Evolutionary conservation across 2,797 vertebrate species (phyloP).

Genomic region (Poeciliopsis infans): DNA sequence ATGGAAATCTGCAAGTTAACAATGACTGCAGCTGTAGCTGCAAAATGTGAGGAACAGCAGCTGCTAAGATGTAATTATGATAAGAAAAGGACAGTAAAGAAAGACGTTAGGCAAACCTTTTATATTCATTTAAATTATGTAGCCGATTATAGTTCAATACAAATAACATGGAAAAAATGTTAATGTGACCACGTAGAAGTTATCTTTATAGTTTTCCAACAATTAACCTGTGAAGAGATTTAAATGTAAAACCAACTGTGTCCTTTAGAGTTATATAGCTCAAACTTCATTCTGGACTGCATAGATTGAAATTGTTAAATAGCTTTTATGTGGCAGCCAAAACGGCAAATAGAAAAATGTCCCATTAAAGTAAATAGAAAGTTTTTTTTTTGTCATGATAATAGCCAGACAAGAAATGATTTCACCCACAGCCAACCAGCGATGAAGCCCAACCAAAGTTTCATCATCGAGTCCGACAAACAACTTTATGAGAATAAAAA

Average conservation of each 20-base stretch:
- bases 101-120: neutral
- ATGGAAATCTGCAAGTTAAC: constrained; percentile 3
- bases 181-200: neutral
- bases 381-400: neutral
- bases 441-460: neutral
- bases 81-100: constrained; percentile 2
- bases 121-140: constrained; percentile 9
- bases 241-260: constrained; percentile 1
- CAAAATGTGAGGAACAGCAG: neutral
- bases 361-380: neutral
- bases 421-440: constrained; percentile 6
- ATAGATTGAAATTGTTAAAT: neutral
- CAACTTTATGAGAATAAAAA: neutral
- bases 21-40: neutral
- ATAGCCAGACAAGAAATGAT: neutral
- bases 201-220: neutral
- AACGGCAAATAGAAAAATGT: neutral
- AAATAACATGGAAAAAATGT: constrained; percentile 1
- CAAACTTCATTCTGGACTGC: neutral
- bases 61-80: constrained; percentile 16
- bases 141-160: neutral
- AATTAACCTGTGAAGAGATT: neutral
- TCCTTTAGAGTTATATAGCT: neutral
- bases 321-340: neutral
- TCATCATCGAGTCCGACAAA: neutral